phyloP scores from a whole-genome alignment of 2,797 vertebrate species.

The Diceros bicornis region DNA sequence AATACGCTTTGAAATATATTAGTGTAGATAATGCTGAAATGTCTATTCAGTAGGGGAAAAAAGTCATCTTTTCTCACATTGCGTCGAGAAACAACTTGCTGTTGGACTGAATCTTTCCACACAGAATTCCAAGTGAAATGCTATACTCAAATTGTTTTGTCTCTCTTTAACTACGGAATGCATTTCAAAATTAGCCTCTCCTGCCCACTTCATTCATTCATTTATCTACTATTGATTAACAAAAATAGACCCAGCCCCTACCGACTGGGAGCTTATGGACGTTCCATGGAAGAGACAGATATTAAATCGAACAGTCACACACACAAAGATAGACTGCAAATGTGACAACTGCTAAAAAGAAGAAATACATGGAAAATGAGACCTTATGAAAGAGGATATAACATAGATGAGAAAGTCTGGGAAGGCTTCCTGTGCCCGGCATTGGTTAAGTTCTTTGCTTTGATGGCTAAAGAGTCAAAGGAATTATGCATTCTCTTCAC shows the following conservation, averaged over 20 bases:
- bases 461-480: not conserved
- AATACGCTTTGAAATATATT: not conserved
- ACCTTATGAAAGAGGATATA: not conserved
- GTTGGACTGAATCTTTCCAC: conserved; percentile 1
- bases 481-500: not conserved
- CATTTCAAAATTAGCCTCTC: not conserved
- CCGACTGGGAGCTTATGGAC: not conserved
- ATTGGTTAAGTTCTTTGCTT: not conserved
- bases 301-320: not conserved
- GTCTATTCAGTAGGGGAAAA: not conserved
- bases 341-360: not conserved
- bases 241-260: not conserved
- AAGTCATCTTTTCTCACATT: conserved; percentile 28
- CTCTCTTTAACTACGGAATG: not conserved
- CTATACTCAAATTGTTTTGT: not conserved
- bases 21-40: conserved; percentile 31
- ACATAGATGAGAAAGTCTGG: not conserved
- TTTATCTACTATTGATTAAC: not conserved
- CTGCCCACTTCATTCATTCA: not conserved
- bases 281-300: not conserved
- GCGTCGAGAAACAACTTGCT: not conserved
- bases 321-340: not conserved
- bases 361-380: not conserved
- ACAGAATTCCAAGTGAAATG: conserved; percentile 35
- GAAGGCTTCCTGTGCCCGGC: not conserved